Conservation (phyloP, 2,888 invertebrate genomes). For the Pedicia rivosa region DNA sequence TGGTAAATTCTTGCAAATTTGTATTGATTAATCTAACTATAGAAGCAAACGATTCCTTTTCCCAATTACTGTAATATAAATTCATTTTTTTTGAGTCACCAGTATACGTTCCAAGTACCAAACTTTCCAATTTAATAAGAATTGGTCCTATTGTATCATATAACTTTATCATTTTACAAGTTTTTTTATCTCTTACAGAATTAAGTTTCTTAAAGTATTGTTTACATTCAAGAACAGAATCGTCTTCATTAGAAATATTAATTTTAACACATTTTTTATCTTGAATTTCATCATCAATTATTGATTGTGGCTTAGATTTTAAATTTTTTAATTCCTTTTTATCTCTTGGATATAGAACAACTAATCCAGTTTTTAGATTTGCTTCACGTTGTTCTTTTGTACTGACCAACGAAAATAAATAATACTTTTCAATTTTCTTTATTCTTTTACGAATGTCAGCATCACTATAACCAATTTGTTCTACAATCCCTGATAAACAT, state of each 20-base stretch:
- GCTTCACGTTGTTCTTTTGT: constrained; percentile 16
- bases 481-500: constrained; percentile 45
- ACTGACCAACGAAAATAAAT: constrained; percentile 21
- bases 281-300: too few relatives aligned
- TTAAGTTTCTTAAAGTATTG: constrained; percentile 56
- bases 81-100: constrained; percentile 58
- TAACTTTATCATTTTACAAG: constrained; percentile 49
- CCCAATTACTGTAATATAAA: constrained; percentile 68
- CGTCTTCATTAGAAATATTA: constrained; percentile 10
- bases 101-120: constrained; percentile 63
- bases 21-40: constrained; percentile 47
- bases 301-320: not conserved
- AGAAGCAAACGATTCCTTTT: constrained; percentile 55
- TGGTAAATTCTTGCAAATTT: constrained; percentile 55
- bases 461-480: constrained; percentile 52
- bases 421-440: constrained; percentile 29
- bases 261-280: not conserved
- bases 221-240: constrained; percentile 18
- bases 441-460: constrained; percentile 42
- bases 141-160: constrained; percentile 69
- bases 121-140: constrained; percentile 68
- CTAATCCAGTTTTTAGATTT: not conserved
- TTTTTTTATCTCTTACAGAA: constrained; percentile 46
- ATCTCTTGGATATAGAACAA: not conserved
- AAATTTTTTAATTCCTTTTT: not conserved